A percentile compares a stretch with the other conserved stretches of the same genome.
Conservation (phyloP, 2,113 vertebrate species). For the Istiophorus platypterus region DNA sequence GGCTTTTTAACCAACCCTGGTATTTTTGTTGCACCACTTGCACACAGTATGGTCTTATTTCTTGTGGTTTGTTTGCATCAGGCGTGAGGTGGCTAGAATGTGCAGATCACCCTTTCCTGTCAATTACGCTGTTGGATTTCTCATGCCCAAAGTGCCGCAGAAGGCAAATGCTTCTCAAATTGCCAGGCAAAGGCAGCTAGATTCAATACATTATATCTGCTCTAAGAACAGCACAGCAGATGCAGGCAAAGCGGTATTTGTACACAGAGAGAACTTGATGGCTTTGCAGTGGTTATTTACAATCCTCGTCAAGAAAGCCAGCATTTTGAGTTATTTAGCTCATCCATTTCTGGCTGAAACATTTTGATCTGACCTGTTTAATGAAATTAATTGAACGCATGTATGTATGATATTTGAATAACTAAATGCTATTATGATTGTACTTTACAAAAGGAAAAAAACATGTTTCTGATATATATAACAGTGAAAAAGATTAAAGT, state of each 20-base stretch:
- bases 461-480: background rate
- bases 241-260: background rate
- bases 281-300: background rate
- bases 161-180: constrained; percentile 60
- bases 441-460: background rate
- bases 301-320: background rate
- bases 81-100: constrained; percentile 75
- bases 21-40: background rate
- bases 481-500: background rate
- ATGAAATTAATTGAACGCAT: background rate
- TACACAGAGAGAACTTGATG: background rate
- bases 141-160: constrained; percentile 66
- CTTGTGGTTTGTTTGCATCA: constrained; percentile 52
- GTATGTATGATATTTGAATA: background rate
- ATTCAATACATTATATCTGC: background rate
- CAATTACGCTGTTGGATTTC: constrained; percentile 57
- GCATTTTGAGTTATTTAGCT: background rate
- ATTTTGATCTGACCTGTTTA: constrained; percentile 2
- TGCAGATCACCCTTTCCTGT: constrained; percentile 83
- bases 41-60: background rate
- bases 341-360: background rate
- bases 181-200: background rate
- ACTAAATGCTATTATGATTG: too few relatives aligned
- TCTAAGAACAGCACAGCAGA: background rate
- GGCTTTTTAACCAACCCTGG: background rate